Conservation (phyloP, 2,888 invertebrate genomes). For the Lycophotia porphyrea region DNA sequence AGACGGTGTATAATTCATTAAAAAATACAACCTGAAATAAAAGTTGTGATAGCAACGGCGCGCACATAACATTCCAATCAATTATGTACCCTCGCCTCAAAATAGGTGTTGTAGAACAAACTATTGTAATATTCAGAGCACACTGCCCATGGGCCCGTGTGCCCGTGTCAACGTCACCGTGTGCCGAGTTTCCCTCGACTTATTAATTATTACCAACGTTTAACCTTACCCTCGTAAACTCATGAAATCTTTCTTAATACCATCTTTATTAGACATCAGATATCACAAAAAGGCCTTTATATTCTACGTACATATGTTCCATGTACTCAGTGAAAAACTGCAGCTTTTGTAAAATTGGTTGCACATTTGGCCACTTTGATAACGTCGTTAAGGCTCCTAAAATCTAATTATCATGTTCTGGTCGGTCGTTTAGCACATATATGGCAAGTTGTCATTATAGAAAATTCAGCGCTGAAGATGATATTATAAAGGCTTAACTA, state of each 20-base stretch:
- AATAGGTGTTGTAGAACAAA: slow-evolving; percentile 63
- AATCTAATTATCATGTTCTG: background rate
- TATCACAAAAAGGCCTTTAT: background rate
- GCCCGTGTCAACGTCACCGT: slow-evolving; percentile 56
- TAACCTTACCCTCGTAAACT: slow-evolving; percentile 52
- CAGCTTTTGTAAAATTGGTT: background rate
- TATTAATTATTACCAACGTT: slow-evolving; percentile 65
- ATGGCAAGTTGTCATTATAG: background rate
- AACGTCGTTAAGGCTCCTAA: slow-evolving; percentile 9
- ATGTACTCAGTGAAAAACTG: background rate
- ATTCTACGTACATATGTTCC: background rate
- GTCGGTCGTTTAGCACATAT: background rate
- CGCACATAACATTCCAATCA: slow-evolving; percentile 62
- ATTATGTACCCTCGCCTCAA: slow-evolving; percentile 71
- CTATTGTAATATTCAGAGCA: slow-evolving; percentile 69
- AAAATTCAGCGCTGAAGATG: slow-evolving; percentile 4
- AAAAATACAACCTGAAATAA: slow-evolving; percentile 29
- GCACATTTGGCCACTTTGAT: background rate
- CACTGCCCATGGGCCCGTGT: slow-evolving; percentile 57
- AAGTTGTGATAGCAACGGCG: slow-evolving; percentile 47
- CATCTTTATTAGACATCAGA: slow-evolving; percentile 50
- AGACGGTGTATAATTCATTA: background rate
- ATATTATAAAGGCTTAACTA: slow-evolving; percentile 1
- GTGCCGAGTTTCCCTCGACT: slow-evolving; percentile 41
- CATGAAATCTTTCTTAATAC: slow-evolving; percentile 65